phyloP scores from a whole-genome alignment of 2,888 invertebrate species.

The Thecophora atra region DNA sequence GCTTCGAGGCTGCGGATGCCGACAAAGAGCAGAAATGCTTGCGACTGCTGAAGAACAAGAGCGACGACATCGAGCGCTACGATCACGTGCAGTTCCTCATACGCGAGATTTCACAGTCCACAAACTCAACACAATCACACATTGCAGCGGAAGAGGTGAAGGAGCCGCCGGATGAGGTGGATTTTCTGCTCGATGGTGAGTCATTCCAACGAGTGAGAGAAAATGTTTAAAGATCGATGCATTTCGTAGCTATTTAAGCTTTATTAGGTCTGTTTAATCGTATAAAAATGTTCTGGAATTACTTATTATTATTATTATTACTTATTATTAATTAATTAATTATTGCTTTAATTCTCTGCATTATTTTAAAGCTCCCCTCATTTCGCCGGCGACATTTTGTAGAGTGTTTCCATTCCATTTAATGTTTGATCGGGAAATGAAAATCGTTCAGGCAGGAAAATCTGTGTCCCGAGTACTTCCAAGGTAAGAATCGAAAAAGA shows the following conservation, averaged over 20 bases:
- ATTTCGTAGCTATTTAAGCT: neutral
- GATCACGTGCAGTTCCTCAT: conserved; percentile 94
- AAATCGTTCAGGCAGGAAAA: conserved; percentile 89
- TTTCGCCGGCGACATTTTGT: conserved; percentile 92
- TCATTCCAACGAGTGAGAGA: neutral
- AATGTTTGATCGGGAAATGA: conserved; percentile 89
- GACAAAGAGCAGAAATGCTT: conserved; percentile 59
- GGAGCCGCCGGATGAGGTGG: conserved; percentile 62
- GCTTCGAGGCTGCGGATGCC: conserved; percentile 55
- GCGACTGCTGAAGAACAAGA: conserved; percentile 63
- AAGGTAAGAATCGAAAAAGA: conserved; percentile 56
- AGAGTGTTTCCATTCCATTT: conserved; percentile 95
- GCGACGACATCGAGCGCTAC: conserved; percentile 68
- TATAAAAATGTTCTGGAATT: neutral
- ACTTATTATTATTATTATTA: neutral
- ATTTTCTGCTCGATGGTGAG: conserved; percentile 64
- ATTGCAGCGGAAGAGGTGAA: conserved; percentile 56
- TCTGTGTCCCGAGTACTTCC: conserved; percentile 89
- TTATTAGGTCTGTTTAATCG: neutral
- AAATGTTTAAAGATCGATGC: neutral
- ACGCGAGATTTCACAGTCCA: conserved; percentile 82
- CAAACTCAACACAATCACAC: conserved; percentile 66
- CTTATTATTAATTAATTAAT: neutral
- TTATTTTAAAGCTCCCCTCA: conserved; percentile 78
- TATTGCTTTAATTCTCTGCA: neutral